Base-by-base conservation (phyloP, 2,113 vertebrate species). In the Martes martes region DNA sequence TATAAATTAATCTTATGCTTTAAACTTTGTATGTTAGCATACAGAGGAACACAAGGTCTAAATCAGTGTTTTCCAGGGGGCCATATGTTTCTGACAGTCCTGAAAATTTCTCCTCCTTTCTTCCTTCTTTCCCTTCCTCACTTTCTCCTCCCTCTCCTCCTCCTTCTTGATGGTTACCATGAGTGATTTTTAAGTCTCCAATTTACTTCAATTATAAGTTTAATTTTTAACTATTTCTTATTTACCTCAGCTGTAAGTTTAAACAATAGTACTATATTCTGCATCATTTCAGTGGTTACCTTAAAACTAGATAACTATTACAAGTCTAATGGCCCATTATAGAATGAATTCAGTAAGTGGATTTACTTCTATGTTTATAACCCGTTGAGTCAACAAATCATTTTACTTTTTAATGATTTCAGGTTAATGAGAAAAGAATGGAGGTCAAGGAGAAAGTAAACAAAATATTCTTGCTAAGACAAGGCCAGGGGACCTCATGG, bases 391-490 rank as follows among this genome's bases (percentile, higher is more conserved):
- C 92, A 94, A 69, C 73, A 96, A 78, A 92, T 95, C 69, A 86
- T 93, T 97, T 96, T 94, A 47, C 73, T 94, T 87, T 96, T 92
- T 90, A 94, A 92, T 96, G 55, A 28, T 65, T 80, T 87, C 55
- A 36, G 47, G 87, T 94, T 98, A 97, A 96, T 90, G 55, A 94
- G 67, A 86, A 87, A 94, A 94, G 36, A 84, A 96, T 78, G 63
- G 87, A 94, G 74, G 47, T 89, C 55, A 80, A 55, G 4, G 42
- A 92, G 83, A 87, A 92, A 94, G 36, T 47, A 97, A 95, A 90
- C 57, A 16, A 65, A 57, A 4, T 84, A 31, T 94, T 84, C 33
- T 69, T 92, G n/a, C 69, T 94, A 95, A 69, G 65, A 36, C 36
- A 95, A 74, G 67, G 55, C n/a, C 31, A 24, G 33, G 18, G 33